Conservation (phyloP, 2,888 invertebrate genomes). For the Conistra vaccinii region DNA sequence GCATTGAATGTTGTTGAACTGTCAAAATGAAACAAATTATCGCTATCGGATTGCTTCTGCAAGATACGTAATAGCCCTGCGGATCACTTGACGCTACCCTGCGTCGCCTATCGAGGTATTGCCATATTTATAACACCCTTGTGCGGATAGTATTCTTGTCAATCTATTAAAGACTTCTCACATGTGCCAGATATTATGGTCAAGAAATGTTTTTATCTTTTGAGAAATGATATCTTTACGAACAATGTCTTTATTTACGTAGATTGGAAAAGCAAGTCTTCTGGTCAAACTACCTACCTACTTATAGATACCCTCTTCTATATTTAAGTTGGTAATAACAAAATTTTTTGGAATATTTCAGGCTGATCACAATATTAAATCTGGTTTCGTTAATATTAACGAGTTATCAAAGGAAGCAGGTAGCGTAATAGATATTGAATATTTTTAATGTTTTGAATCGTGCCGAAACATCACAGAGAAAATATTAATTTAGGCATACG, state of each 20-base stretch:
- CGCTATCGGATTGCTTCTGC: too few species aligned
- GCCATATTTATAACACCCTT: neutral
- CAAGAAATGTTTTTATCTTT: neutral
- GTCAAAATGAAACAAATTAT: too few species aligned
- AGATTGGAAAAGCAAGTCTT: neutral
- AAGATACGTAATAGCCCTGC: too few species aligned
- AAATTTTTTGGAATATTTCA: neutral
- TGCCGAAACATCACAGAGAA: neutral
- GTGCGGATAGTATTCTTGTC: neutral
- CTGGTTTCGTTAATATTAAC: slow-evolving; percentile 10
- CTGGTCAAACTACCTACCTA: neutral
- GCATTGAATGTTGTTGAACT: too few species aligned
- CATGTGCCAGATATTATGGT: neutral
- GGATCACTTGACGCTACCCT: slow-evolving; percentile 43
- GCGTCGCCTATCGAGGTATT: slow-evolving; percentile 56
- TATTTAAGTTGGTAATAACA: neutral
- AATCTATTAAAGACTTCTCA: neutral
- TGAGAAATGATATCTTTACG: neutral
- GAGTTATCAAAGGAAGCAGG: neutral
- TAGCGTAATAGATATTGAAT: neutral
- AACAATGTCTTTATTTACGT: neutral
- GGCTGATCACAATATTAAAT: slow-evolving; percentile 2
- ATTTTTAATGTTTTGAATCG: neutral
- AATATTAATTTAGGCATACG: neutral
- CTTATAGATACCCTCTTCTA: too few species aligned